Evolutionary conservation across 2,113 vertebrate genomes (phyloP), one percentile per base, ranked within the genome.

Genomic region (Takifugu bimaculatus): DNA sequence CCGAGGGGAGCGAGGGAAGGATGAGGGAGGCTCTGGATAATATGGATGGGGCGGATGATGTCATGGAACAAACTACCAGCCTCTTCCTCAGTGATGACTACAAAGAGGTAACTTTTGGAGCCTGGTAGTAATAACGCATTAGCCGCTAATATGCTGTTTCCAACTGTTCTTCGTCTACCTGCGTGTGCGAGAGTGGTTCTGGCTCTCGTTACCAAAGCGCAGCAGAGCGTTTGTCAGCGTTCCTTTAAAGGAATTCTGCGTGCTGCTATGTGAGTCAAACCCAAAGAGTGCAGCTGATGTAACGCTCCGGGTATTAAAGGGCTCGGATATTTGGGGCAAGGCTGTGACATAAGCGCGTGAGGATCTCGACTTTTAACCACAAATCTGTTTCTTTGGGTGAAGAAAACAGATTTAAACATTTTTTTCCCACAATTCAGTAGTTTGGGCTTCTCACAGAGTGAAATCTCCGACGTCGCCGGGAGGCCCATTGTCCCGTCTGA

Each of bases 91-190:
- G 82, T 73, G 93, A 93, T 48, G 88, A 89, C 91, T 96, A 94
- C 87, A 96, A 93, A 87, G 93, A 95, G 94, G 95, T 97, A 96
- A 94, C 35, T 6, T 32, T 6, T 39, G 35, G 29, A 39, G 35
- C 35, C 35, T 6, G 4, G 29, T 6, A 5, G 7, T 32, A 32
- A 5, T 5, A 3, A 32, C 29, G 7, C 29, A 32, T 32, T 32
- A 32, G 29, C 29, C 7, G 43, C 43, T 44, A 44, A 44, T 13
- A 13, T 3, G 44, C 44, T 45, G 11, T 11, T 45, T 45, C 44
- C 44, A 14, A 12, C 44, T 45, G 44, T 15, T 39, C 7, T 10
- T 39, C 7, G 35, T 39, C 35, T 39, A 39, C 35, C 35, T 39
- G 35, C 35, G 5, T 39, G 35, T 39, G 35, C 35, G 35, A 6